Base-by-base conservation (phyloP, 1,140 invertebrate genomes). In the Zaprionus camerounensis region DNA sequence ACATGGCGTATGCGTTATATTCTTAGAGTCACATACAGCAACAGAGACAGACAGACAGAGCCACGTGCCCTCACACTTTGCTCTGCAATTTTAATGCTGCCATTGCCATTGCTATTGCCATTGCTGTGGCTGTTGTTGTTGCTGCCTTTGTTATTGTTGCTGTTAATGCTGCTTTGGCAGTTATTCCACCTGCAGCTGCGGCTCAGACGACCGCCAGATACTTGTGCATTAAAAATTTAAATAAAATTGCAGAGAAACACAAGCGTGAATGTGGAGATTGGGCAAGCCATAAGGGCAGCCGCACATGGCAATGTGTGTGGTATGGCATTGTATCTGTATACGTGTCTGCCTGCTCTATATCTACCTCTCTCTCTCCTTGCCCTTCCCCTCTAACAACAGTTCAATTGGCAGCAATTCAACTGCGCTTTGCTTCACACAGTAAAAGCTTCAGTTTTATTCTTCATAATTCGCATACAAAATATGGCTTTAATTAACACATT, bases 221-320 rank as follows among this genome's bases (percentile, higher is more conserved):
- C 85, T 84, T 84, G 80, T n/a, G 69, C 75, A 88, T 88, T 88
- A 88, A 88, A 84, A 84, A 88, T 88, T 90, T 71, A 88, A 84
- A 79, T 78, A 84, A 76, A 71, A 90, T 72, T 88, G 78, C 81
- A 87, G 83, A 46, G 58, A 53, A 68, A 64, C 31, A 46, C 6
- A 20, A 57, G 28, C 55, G 53, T 46, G 22, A 69, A 51, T 17
- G 46, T 26, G 24, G 0, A 31, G 44, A 41, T 53, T 34, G 51
- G 36, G 24, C n/a, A 46, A 17, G 41, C 36, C 31, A 34, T 11
- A 34, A 34, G 11, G 57, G n/a, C 49, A 26, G 38, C 24, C 28
- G 6, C 46, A 51, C 46, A 12, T 2, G 31, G 24, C 26, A 28
- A 0, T 7, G 26, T 28, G 26, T 28, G 26, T 28, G 7, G 6